Evolutionary conservation across 1,140 invertebrate species (phyloP).

Genomic region (Oryctes rhinoceros): DNA sequence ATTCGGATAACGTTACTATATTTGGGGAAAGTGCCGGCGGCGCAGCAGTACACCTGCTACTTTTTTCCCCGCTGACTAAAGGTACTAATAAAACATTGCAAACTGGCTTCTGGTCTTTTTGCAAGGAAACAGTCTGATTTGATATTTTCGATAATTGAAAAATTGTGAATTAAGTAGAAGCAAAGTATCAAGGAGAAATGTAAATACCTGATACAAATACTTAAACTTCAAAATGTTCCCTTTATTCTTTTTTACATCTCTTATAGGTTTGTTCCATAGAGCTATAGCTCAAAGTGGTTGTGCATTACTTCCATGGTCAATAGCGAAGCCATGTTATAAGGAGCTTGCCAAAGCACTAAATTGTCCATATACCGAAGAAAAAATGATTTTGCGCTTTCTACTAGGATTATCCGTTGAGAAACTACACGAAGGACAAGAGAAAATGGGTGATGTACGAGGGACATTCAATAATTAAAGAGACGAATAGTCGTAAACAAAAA

Average conservation of each 20-base stretch:
- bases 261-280: slow-evolving; percentile 67
- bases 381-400: slow-evolving; percentile 59
- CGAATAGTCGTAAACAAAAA: no score
- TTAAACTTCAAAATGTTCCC: no score
- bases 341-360: slow-evolving; percentile 54
- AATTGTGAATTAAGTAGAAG: no score
- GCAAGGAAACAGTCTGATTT: no score
- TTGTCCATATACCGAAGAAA: slow-evolving; percentile 39
- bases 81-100: slow-evolving; percentile 57
- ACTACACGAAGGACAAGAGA: slow-evolving; percentile 54
- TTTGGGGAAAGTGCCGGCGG: slow-evolving; percentile 70
- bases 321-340: slow-evolving; percentile 61
- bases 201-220: no score
- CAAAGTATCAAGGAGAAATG: no score
- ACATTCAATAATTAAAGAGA: no score
- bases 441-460: slow-evolving; percentile 28
- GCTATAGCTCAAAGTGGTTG: slow-evolving; percentile 72
- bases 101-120: slow-evolving; percentile 58
- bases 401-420: slow-evolving; percentile 59
- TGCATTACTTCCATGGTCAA: slow-evolving; percentile 61
- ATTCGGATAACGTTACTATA: slow-evolving; percentile 69
- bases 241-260: no score
- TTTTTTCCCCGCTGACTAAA: slow-evolving; percentile 65
- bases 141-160: no score
- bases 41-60: slow-evolving; percentile 63